Conservation (phyloP, 2,113 vertebrate species). For the Cyphomyrus discorhynchus region DNA sequence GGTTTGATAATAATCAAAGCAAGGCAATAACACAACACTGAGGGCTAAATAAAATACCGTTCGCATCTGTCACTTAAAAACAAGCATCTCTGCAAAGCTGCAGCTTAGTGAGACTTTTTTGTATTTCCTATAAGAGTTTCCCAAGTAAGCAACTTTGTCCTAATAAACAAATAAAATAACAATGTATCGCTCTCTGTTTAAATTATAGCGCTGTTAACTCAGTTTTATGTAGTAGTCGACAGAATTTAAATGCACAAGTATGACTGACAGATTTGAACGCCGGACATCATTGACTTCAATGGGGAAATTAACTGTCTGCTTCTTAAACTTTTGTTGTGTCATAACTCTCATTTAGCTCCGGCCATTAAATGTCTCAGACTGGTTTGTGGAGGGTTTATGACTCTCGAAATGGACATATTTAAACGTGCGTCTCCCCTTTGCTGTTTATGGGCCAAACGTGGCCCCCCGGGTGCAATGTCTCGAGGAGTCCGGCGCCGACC, state of each 20-base stretch:
- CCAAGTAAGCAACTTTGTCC: background rate
- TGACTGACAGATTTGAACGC: background rate
- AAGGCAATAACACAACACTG: background rate
- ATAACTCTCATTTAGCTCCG: background rate
- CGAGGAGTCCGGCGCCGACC: background rate
- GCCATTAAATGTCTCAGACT: conserved; percentile 5
- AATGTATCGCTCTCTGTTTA: background rate
- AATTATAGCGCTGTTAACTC: background rate
- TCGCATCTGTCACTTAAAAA: conserved; percentile 8
- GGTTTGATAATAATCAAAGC: background rate
- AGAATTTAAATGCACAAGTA: conserved; percentile 7
- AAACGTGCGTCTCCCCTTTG: background rate
- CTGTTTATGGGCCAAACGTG: background rate
- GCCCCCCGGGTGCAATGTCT: background rate
- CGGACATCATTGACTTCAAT: background rate
- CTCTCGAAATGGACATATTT: conserved; percentile 20
- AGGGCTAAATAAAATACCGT: background rate
- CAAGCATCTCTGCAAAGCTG: background rate
- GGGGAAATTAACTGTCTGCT: conserved; percentile 1
- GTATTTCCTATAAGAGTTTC: background rate
- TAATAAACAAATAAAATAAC: background rate
- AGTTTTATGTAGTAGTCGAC: background rate
- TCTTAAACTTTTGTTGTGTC: background rate
- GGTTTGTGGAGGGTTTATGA: conserved; percentile 19
- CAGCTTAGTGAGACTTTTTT: background rate